Evolutionary conservation across 2,113 vertebrate species (phyloP), one percentile per base, ranked within the genome.

Genomic region (Phycodurus eques): DNA sequence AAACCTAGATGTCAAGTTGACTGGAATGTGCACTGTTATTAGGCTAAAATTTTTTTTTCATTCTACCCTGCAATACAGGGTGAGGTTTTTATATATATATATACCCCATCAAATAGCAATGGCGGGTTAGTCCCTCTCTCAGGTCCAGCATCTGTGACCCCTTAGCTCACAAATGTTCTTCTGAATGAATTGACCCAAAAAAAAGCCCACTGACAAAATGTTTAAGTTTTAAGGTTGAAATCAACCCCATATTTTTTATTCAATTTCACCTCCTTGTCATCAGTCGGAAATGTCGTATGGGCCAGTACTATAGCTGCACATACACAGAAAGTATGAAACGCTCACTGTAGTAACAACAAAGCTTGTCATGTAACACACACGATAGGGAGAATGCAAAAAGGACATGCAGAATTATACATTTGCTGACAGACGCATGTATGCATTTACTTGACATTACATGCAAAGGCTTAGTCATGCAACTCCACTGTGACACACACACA

Each of bases 381-480:
- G 71, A 61, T 59, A 57, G 61, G 46, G 62, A 51, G 22, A 66
- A 47, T 35, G 57, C 27, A 68, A 49, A 71, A 51, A 76, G 64
- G 42, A 68, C 27, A 68, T 60, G 46, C 43, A 68, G 14, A 60
- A 19, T 65, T 80, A 2, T 67, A 43, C 72, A 70, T 49, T 69
- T 81, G 53, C 68, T 82, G 75, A 85, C 80, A 73, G 78, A 85
- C 71, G 70, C 75, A 78, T 70, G 35, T 20, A 78, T 70, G 71
- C 43, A 20, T 84, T 75, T 49, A 79, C 71, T 76, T 86, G 77
- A 83, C 78, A 85, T 69, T 68, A 61, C 73, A 79, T 74, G 79
- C 70, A 70, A 75, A 79, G 72, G 44, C 76, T 79, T 82, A 75
- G 81, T 88, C 82, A 86, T 85, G 80, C 72, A 82, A 78, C 79